phyloP scores from a whole-genome alignment of 37 sponge, comb jelly and placozoan genomes.

The Tethya wilhelma region DNA sequence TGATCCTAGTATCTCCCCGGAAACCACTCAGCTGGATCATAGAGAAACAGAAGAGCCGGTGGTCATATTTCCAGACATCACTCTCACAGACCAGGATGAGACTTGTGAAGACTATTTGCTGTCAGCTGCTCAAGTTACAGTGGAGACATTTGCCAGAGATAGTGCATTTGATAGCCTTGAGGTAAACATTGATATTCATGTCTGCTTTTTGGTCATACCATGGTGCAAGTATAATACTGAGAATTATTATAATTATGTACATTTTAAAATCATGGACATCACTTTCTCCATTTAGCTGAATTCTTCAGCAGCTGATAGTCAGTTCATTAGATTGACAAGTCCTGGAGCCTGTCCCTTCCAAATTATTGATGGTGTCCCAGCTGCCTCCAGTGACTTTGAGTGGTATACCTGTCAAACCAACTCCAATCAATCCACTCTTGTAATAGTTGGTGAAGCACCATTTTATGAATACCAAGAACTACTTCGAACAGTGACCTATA shows the following conservation, averaged over 20 bases:
- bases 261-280: too few species aligned
- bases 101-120: not conserved
- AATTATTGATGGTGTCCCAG: not conserved
- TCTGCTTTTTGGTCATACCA: too few species aligned
- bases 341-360: too few species aligned
- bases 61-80: not conserved
- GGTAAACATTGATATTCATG: not conserved
- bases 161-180: not conserved
- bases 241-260: too few species aligned
- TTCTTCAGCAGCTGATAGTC: too few species aligned
- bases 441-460: constrained; percentile 16
- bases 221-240: too few species aligned
- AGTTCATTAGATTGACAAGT: too few species aligned
- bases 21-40: not conserved
- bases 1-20: constrained; percentile 3
- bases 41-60: not conserved
- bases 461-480: constrained; percentile 2
- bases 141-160: constrained; percentile 6
- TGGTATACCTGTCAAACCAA: constrained; percentile 15
- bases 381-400: not conserved
- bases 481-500: constrained; percentile 15
- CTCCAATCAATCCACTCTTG: not conserved
- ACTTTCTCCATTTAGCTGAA: too few species aligned
- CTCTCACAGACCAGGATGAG: constrained; percentile 16
- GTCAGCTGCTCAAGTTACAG: not conserved